phyloP scores from a whole-genome alignment of 1,140 invertebrate species.

The Thaumetopoea pityocampa region DNA sequence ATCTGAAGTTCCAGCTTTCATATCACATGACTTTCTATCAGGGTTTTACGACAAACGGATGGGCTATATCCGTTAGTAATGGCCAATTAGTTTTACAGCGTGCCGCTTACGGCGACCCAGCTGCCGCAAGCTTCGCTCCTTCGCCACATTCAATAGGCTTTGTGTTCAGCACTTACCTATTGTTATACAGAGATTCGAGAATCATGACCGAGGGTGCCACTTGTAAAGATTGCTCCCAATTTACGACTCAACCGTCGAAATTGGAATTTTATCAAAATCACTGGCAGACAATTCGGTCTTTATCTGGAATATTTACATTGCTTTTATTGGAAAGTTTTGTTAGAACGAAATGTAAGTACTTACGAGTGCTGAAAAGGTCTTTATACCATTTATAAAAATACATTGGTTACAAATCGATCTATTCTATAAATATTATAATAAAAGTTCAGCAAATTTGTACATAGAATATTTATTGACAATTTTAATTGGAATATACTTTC shows the following conservation, averaged over 20 bases:
- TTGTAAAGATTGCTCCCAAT: slow-evolving; percentile 33
- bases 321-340: slow-evolving; percentile 11
- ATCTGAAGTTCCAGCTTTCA: too few species aligned
- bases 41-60: slow-evolving; percentile 19
- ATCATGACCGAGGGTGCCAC: slow-evolving; percentile 32
- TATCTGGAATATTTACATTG: slow-evolving; percentile 17
- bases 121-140: slow-evolving; percentile 17
- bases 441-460: too few species aligned
- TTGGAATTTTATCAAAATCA: slow-evolving; percentile 23
- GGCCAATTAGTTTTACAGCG: slow-evolving; percentile 24
- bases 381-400: neutral
- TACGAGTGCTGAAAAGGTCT: neutral
- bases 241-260: slow-evolving; percentile 28
- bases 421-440: too few species aligned
- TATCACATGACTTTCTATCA: slow-evolving; percentile 20
- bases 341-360: slow-evolving; percentile 1
- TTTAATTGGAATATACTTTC: too few species aligned
- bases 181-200: slow-evolving; percentile 32
- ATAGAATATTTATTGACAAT: too few species aligned
- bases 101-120: slow-evolving; percentile 25
- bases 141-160: slow-evolving; percentile 29
- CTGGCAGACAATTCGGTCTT: slow-evolving; percentile 6
- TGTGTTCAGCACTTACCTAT: slow-evolving; percentile 36
- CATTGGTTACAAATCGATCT: too few species aligned
- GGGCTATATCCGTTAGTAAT: slow-evolving; percentile 17